A percentile compares a stretch with the other conserved stretches of the same genome.
phyloP scores from a whole-genome alignment of 2,797 vertebrate species.

The Halcyon badia region DNA sequence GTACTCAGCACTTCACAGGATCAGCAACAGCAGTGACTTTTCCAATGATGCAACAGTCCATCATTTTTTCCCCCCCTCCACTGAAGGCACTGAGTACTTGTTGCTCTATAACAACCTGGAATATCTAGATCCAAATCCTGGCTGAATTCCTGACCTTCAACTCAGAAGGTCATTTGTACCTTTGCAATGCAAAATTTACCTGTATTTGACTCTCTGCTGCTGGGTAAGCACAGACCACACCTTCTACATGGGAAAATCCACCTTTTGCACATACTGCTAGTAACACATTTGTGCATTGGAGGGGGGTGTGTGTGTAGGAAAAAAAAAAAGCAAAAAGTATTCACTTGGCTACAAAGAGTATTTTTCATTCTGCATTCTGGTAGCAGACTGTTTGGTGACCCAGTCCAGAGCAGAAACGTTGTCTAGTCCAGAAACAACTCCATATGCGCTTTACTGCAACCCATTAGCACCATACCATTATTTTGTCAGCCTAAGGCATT shows the following conservation, averaged over 20 bases:
- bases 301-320: too few relatives aligned
- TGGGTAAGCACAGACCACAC: not conserved
- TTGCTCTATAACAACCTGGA: not conserved
- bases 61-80: not conserved
- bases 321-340: too few relatives aligned
- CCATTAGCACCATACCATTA: not conserved
- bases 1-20: not conserved
- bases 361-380: not conserved
- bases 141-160: not conserved
- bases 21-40: not conserved
- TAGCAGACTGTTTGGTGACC: not conserved
- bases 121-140: not conserved
- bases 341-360: not conserved
- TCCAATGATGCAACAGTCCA: not conserved
- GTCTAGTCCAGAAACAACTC: not conserved
- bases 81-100: not conserved
- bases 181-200: not conserved
- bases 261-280: not conserved
- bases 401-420: not conserved
- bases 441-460: not conserved
- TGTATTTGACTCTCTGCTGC: not conserved
- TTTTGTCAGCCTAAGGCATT: not conserved
- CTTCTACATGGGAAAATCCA: not conserved
- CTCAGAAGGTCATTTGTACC: not conserved
- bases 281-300: not conserved